These are phyloP conservation scores for Parascotia fuliginaria DNA, from an alignment of 2,888 invertebrate species.

Conservation along the genomic window DNA sequence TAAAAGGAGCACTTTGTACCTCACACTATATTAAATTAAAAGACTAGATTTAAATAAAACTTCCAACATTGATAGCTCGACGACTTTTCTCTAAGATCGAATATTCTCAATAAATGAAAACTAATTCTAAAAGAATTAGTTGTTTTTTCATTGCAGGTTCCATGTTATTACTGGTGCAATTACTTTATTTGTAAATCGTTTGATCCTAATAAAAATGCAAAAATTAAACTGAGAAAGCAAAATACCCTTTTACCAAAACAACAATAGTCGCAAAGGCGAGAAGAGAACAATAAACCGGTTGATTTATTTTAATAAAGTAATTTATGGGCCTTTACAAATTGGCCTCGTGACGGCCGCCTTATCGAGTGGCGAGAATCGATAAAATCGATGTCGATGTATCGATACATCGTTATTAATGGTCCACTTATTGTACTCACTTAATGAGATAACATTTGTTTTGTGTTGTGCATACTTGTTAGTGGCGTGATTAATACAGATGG, in stretches of 20 bases:
- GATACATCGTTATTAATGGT: conserved; percentile 75
- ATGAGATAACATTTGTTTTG: conserved; percentile 64
- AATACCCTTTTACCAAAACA: conserved; percentile 56
- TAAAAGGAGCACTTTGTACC: no score
- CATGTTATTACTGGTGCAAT: no score
- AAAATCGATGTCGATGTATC: conserved; percentile 72
- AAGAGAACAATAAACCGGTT: conserved; percentile 81
- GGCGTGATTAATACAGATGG: background rate
- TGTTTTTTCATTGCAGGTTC: no score
- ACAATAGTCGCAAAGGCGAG: conserved; percentile 74
- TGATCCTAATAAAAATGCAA: background rate
- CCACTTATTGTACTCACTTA: conserved; percentile 67
- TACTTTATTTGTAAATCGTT: background rate
- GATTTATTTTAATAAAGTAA: conserved; percentile 85
- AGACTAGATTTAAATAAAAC: no score
- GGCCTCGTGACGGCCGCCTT: conserved; percentile 74
- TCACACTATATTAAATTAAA: no score
- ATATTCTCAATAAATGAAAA: no score
- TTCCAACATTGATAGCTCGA: no score
- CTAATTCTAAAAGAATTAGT: no score
- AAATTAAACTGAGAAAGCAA: conserved; percentile 24
- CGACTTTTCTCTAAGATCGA: no score
- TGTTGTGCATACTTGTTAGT: conserved; percentile 33
- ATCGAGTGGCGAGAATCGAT: conserved; percentile 74
- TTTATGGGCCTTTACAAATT: conserved; percentile 82